phyloP scores from a whole-genome alignment of 2,888 invertebrate genomes.

The Schizaphis graminum region DNA sequence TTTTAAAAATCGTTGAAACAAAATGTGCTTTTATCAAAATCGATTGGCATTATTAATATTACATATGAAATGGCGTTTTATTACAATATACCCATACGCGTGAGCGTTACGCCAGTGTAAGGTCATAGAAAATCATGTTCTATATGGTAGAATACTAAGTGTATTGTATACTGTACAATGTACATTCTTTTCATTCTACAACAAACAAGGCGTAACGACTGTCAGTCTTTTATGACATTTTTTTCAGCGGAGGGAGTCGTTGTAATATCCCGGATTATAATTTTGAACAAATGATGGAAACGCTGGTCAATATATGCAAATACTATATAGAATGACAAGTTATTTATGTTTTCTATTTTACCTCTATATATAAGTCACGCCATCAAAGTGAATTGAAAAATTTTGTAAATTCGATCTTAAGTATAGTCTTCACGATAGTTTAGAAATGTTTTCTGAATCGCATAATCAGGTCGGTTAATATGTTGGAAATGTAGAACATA shows the following conservation, averaged over 20 bases:
- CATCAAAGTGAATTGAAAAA: neutral
- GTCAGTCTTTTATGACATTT: neutral
- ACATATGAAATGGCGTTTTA: too few species aligned
- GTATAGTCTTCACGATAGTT: neutral
- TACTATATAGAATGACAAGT: neutral
- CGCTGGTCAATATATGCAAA: neutral
- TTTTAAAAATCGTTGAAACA: neutral
- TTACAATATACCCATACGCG: neutral
- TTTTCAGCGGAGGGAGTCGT: neutral
- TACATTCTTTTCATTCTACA: neutral
- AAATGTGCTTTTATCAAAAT: neutral
- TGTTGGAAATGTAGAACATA: neutral
- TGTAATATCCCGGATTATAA: neutral
- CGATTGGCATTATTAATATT: neutral
- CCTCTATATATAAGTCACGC: neutral
- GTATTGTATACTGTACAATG: neutral
- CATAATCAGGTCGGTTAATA: neutral
- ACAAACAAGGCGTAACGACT: neutral
- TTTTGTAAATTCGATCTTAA: neutral
- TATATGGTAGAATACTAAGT: neutral
- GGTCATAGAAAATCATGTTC: neutral
- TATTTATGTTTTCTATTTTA: neutral
- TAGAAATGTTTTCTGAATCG: neutral
- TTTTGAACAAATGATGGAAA: neutral
- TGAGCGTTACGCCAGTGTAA: neutral